Percentiles rank a stretch among this genome's conserved stretches.
Evolutionary conservation across 2,888 invertebrate genomes (phyloP).

Genomic region (Drosophila nr. medialis): DNA sequence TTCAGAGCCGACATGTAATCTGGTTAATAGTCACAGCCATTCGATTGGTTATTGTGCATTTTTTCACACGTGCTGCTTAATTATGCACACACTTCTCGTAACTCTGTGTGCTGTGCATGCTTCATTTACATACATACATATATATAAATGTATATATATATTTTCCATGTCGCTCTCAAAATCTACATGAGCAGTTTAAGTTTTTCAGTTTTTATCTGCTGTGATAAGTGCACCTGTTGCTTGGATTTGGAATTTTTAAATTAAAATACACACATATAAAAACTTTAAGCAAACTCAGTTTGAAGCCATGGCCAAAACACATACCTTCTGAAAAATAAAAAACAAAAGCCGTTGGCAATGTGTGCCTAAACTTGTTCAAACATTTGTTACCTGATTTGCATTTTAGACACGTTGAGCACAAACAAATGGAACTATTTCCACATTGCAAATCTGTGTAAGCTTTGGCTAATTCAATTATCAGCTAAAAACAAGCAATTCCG

Average conservation of each 20-base stretch:
- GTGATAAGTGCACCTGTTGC: conserved; percentile 54
- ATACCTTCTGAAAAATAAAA: conserved; percentile 8
- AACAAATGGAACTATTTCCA: conserved; percentile 9
- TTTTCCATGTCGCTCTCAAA: conserved; percentile 9
- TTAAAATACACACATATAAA: conserved; percentile 8
- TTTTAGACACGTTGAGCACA: conserved; percentile 43
- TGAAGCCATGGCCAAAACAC: conserved; percentile 12
- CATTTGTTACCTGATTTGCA: conserved; percentile 58
- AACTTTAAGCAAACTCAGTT: conserved; percentile 29
- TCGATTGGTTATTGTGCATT: conserved; percentile 32
- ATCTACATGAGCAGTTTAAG: conserved; percentile 16
- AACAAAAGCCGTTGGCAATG: conserved; percentile 26
- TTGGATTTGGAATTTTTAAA: background rate
- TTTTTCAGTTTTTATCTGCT: conserved; percentile 12
- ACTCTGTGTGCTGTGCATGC: conserved; percentile 1
- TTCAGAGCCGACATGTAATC: conserved; percentile 78
- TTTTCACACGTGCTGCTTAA: conserved; percentile 55
- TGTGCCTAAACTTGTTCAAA: conserved; percentile 55
- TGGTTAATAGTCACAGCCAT: conserved; percentile 77
- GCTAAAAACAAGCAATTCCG: conserved; percentile 3
- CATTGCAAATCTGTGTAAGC: conserved; percentile 11
- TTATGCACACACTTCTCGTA: conserved; percentile 26
- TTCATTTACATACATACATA: background rate
- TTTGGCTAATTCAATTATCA: conserved; percentile 42
- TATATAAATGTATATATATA: background rate